Evolutionary conservation across 2,888 invertebrate genomes (phyloP), one percentile per base, ranked within the genome.

Genomic region (Platerodrilus igneus): DNA sequence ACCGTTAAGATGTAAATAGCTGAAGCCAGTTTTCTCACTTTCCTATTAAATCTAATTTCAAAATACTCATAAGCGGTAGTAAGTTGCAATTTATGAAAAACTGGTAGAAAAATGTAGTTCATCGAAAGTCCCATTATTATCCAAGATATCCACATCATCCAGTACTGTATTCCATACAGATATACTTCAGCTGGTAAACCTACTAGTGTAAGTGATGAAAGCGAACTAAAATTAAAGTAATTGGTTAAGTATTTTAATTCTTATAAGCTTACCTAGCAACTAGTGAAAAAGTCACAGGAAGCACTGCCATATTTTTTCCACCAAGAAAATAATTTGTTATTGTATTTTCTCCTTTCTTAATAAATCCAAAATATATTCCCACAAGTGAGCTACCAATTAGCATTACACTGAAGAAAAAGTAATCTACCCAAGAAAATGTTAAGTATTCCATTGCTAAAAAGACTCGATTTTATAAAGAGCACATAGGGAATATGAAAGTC

Each of bases 101-200:
- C 81, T 53, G 81, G 73, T 56, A 83, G 52, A 51, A 70, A 79
- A 7, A 75, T 55, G 43, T 60, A 66, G n/a, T 67, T 47, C 3
- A 66, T 60, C 8, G 66, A 34, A 4, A 62, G 47, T 14, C 56
- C 45, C 11, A 58, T 41, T 2, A 59, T 11, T 3, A 69, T 43
- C 6, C 74, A 66, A 3, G 71, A 66, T 4, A 76, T 44, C 15
- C 62, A 52, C 19, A 68, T 63, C 10, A 69, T 60, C 39, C 68
- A 66, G 56, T 83, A 85, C 48, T 79, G 77, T 0, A 79, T 79
- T 2, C 87, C 87, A 58, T 78, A 77, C 16, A 77, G 69, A 59
- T 86, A 86, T 47, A 85, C 77, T 59, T 86, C 86, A 0, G 84
- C 77, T 0, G 86, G 86, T 4, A 83, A 75, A 0, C 83, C 86